phyloP scores from a whole-genome alignment of 2,113 vertebrate genomes.

The Coreoperca whiteheadi region DNA sequence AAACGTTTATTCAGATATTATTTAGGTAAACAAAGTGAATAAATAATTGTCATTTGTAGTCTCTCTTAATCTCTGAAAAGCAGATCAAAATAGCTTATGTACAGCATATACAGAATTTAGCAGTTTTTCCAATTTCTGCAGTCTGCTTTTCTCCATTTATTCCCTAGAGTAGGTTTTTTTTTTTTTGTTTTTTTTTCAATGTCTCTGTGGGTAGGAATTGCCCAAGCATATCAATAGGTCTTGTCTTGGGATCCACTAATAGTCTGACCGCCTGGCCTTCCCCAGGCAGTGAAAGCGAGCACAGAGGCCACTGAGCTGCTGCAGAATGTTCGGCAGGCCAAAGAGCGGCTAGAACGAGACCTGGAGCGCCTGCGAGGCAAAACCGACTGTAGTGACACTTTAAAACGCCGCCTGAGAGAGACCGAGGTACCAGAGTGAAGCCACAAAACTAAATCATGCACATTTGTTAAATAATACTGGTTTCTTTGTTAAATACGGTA shows the following conservation, averaged over 20 bases:
- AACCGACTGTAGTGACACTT: conserved; percentile 93
- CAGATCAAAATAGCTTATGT: neutral
- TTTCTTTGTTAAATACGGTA: neutral
- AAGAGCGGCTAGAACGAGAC: conserved; percentile 95
- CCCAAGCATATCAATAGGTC: conserved; percentile 27
- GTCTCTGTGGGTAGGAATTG: conserved; percentile 22
- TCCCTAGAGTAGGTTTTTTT: neutral
- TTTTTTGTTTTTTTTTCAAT: neutral
- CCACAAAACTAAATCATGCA: neutral
- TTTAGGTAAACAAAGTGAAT: neutral
- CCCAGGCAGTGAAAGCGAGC: conserved; percentile 96
- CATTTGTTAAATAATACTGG: neutral
- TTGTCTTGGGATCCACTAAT: conserved; percentile 56
- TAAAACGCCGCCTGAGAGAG: conserved; percentile 93
- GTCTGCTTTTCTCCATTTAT: conserved; percentile 10
- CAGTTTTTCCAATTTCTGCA: neutral
- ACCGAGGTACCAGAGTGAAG: conserved; percentile 88
- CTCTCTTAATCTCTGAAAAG: neutral
- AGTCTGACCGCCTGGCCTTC: conserved; percentile 52
- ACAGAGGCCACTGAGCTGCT: conserved; percentile 97
- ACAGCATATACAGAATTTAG: neutral
- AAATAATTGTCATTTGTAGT: neutral
- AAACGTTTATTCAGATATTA: neutral
- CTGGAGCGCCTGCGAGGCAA: conserved; percentile 93
- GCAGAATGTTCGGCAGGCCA: conserved; percentile 98